Evolutionary conservation across 2,113 vertebrate genomes (phyloP), one percentile per base, ranked within the genome.

Genomic region (Megalops atlanticus): DNA sequence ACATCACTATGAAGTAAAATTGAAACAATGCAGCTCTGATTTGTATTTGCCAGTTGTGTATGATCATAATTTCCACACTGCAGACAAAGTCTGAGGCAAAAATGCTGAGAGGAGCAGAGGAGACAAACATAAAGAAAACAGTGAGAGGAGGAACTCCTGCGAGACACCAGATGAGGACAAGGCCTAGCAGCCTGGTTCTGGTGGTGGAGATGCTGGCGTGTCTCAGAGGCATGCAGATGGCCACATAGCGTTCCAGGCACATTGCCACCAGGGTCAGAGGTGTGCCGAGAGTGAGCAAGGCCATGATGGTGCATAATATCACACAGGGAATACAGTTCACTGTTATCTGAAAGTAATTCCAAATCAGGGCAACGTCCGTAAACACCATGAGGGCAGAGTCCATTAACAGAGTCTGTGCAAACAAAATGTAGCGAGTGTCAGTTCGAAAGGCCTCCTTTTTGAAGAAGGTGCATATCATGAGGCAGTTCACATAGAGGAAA

Each of bases 151-250:
- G 71, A 8, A 73, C 33, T 31, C 11, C 6, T 10, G 15, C 39
- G 38, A 78, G 31, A 4, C 31, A n/a, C 77, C 77, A 79, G 14
- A 79, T 69, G 40, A 79, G 10, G 35, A 69, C 10, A 7, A 79
- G 52, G 10, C 52, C 77, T 27, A 39, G 14, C 38, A 64, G 33
- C 21, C 18, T 21, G 12, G 21, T 79, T 31, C 35, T 40, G 45
- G 38, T 6, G 21, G 15, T 79, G 27, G 77, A 79, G 12, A 79
- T 79, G 36, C 69, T 35, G 3, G 54, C 77, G 27, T 79, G 54
- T n/a, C 77, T 36, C 54, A 79, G 77, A 15, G 77, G 54, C 54
- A 79, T n/a, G n/a, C n/a, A n/a, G n/a, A n/a, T n/a, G n/a, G n/a
- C n/a, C n/a, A n/a, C n/a, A n/a, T n/a, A n/a, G n/a, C n/a, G n/a